phyloP scores from a whole-genome alignment of 2,113 vertebrate genomes.

The Hyperopisus bebe region DNA sequence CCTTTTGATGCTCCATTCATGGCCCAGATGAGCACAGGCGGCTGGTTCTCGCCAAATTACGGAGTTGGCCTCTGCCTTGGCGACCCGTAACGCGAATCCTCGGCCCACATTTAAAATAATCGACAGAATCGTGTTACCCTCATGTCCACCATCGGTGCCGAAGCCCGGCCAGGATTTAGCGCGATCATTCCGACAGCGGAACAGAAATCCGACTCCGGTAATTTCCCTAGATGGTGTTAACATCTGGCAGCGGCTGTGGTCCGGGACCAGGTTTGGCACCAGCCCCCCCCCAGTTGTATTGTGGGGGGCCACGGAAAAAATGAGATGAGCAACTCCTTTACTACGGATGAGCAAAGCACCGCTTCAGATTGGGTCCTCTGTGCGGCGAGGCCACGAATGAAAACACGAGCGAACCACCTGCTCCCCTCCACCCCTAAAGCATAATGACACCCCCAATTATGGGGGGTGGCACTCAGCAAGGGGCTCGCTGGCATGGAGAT shows the following conservation, averaged over 20 bases:
- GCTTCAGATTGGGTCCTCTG: neutral
- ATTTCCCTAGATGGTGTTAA: neutral
- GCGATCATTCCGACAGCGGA: neutral
- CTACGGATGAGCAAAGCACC: neutral
- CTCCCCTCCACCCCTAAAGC: constrained; percentile 26
- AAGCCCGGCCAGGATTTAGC: neutral
- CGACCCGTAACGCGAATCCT: neutral
- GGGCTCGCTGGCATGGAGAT: constrained; percentile 46
- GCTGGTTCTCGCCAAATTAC: constrained; percentile 33
- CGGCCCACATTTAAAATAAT: neutral
- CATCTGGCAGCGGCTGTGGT: neutral
- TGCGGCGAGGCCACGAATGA: neutral
- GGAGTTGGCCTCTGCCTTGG: neutral
- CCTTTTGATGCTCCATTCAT: neutral
- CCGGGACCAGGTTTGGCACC: neutral
- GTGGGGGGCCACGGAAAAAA: neutral
- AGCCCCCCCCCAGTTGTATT: neutral
- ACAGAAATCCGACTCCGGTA: neutral
- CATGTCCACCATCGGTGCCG: neutral
- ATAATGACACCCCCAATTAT: constrained; percentile 64
- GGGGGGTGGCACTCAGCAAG: constrained; percentile 45
- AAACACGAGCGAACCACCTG: neutral
- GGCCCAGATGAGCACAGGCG: constrained; percentile 20
- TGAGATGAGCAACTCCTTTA: neutral
- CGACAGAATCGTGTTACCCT: neutral